These are phyloP conservation scores for Calypte anna DNA, from an alignment of 2,113 vertebrate genomes.

Conservation along the genomic window DNA sequence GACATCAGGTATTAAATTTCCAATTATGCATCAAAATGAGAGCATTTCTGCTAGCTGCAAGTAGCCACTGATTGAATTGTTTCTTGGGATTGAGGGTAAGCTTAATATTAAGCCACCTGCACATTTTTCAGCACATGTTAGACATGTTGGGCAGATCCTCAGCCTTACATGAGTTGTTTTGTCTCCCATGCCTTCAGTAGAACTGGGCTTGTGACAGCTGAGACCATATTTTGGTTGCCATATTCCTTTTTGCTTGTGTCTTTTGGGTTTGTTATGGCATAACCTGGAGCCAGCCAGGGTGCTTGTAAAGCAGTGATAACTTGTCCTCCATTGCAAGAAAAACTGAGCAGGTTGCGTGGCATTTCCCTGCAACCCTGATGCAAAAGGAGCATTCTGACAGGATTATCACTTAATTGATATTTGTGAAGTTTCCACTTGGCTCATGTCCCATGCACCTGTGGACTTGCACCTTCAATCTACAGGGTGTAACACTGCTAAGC, in stretches of 20 bases:
- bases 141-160: not conserved
- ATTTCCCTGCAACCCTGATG: not conserved
- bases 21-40: not conserved
- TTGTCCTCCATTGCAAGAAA: not conserved
- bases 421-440: not conserved
- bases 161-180: not conserved
- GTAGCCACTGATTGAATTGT: not conserved
- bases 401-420: not conserved
- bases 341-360: not conserved
- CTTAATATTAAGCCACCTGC: not conserved
- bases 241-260: not conserved
- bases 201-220: not conserved
- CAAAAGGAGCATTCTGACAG: not conserved
- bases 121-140: not conserved
- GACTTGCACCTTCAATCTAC: not conserved
- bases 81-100: not conserved
- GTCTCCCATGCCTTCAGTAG: not conserved
- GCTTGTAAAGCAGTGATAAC: not conserved
- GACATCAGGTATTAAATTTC: not conserved
- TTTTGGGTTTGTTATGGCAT: not conserved
- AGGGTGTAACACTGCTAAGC: not conserved
- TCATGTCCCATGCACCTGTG: not conserved
- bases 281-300: not conserved
- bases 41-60: not conserved
- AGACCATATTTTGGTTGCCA: not conserved